These are phyloP conservation scores for Caenorhabditis brenneri DNA, from an alignment of 1,140 invertebrate genomes.

Conservation along the genomic window DNA sequence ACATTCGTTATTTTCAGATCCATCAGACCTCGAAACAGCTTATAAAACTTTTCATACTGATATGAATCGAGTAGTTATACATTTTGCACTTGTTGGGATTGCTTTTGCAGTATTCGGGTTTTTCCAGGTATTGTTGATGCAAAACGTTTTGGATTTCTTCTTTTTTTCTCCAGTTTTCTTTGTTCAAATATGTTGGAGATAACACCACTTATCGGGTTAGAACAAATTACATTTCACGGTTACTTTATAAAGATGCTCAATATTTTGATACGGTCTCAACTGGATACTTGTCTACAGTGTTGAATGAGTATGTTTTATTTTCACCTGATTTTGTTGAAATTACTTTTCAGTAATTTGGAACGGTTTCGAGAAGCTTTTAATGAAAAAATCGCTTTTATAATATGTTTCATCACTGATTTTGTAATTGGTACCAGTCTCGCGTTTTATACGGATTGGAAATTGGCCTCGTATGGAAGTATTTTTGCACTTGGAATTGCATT, in stretches of 20 bases:
- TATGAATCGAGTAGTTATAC: constrained; percentile 8
- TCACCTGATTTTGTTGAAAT: not conserved
- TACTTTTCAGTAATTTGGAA: constrained; percentile 78
- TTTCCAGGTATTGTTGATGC: not conserved
- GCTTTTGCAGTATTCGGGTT: not conserved
- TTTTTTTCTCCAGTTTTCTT: not conserved
- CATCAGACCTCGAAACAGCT: constrained; percentile 44
- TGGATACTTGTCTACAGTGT: constrained; percentile 84
- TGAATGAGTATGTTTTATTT: constrained; percentile 83
- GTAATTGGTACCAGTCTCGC: constrained; percentile 62
- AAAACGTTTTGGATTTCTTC: not conserved
- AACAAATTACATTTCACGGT: constrained; percentile 55
- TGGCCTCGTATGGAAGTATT: constrained; percentile 63
- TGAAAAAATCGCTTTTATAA: constrained; percentile 82
- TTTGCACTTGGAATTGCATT: constrained; percentile 59
- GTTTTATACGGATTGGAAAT: constrained; percentile 64
- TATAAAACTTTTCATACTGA: constrained; percentile 54
- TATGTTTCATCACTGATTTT: constrained; percentile 73
- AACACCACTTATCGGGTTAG: not conserved
- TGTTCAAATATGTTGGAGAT: not conserved
- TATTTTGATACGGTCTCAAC: constrained; percentile 87
- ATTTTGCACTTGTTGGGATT: not conserved
- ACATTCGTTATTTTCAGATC: constrained; percentile 49
- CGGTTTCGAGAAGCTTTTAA: constrained; percentile 87
- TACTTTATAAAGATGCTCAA: constrained; percentile 84